Conservation (phyloP, 2,888 invertebrate species). For the Erpobdella octoculata region DNA sequence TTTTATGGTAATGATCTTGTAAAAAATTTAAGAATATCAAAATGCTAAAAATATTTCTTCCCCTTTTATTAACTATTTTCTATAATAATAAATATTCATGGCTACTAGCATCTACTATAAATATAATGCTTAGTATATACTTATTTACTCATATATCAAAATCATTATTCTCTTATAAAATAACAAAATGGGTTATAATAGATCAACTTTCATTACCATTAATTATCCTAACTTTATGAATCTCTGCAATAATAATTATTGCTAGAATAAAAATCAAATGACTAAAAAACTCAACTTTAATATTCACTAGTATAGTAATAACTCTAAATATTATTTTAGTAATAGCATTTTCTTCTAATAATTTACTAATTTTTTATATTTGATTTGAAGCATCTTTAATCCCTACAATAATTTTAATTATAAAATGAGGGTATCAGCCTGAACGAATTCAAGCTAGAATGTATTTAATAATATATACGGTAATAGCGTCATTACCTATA, state of each 20-base stretch:
- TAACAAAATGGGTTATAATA: slow-evolving; percentile 33
- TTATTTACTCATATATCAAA: slow-evolving; percentile 4
- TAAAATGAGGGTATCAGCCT: slow-evolving; percentile 64
- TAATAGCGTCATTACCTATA: slow-evolving; percentile 63
- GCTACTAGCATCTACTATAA: background rate
- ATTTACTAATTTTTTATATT: slow-evolving; percentile 64
- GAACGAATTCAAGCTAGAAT: slow-evolving; percentile 63
- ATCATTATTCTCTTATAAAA: slow-evolving; percentile 53
- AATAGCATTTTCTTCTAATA: slow-evolving; percentile 58
- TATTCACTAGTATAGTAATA: slow-evolving; percentile 41
- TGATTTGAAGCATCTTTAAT: slow-evolving; percentile 66
- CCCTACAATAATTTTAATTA: slow-evolving; percentile 63
- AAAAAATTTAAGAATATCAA: slow-evolving; percentile 58
- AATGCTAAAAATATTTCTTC: slow-evolving; percentile 54
- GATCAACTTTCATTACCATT: slow-evolving; percentile 58
- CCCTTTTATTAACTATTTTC: slow-evolving; percentile 19
- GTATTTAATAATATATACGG: slow-evolving; percentile 67
- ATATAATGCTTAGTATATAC: background rate
- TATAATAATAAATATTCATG: slow-evolving; percentile 9
- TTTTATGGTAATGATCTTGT: slow-evolving; percentile 62
- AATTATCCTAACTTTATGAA: slow-evolving; percentile 58
- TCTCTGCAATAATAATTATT: slow-evolving; percentile 60
- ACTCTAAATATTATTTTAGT: slow-evolving; percentile 49
- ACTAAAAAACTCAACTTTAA: slow-evolving; percentile 52
- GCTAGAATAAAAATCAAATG: slow-evolving; percentile 56